phyloP scores from a whole-genome alignment of 1,140 invertebrate genomes.

The Gyrodactylus bullatarudis region DNA sequence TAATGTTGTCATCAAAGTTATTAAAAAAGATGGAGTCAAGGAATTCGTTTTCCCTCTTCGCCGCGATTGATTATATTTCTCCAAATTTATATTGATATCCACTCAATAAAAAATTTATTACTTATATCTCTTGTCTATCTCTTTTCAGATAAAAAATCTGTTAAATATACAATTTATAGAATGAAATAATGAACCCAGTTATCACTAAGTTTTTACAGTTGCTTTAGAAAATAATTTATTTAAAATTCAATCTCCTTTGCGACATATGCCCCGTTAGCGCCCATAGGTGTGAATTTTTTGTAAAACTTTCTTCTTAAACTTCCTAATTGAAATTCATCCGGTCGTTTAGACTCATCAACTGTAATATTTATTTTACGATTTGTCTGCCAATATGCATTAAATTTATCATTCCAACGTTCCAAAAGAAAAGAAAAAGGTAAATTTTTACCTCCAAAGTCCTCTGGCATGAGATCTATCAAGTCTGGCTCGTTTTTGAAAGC shows the following conservation, averaged over 20 bases:
- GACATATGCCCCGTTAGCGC: not conserved
- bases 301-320: not conserved
- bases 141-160: too few species aligned
- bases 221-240: too few species aligned
- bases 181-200: too few species aligned
- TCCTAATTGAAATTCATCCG: not conserved
- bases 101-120: not conserved
- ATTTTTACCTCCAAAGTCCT: not conserved
- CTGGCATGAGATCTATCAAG: not conserved
- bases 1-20: conserved; percentile 46
- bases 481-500: not conserved
- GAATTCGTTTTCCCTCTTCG: conserved; percentile 15
- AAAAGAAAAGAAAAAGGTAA: not conserved
- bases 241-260: not conserved
- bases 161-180: too few species aligned
- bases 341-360: not conserved
- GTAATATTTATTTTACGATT: not conserved
- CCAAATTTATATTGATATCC: not conserved
- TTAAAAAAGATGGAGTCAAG: conserved; percentile 47
- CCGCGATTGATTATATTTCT: conserved; percentile 14
- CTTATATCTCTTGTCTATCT: too few species aligned
- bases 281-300: not conserved
- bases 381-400: not conserved
- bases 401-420: not conserved
- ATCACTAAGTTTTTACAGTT: too few species aligned